Conservation (phyloP, 1,140 invertebrate genomes). For the Drosophila ambigua region DNA sequence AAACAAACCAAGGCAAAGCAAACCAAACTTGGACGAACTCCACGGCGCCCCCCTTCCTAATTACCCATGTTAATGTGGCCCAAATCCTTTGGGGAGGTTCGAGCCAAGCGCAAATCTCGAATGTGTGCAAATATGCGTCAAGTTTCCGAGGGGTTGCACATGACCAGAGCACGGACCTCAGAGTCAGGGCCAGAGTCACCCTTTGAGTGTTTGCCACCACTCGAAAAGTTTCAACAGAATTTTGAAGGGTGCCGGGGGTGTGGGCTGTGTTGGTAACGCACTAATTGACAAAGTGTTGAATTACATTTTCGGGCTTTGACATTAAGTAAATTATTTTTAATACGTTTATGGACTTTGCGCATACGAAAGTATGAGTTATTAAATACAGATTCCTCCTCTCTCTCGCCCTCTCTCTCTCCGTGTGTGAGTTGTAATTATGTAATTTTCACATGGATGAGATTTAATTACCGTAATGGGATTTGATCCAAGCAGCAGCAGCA, state of each 20-base stretch:
- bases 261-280: slow-evolving; percentile 9
- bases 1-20: slow-evolving; percentile 24
- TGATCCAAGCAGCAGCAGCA: slow-evolving; percentile 44
- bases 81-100: slow-evolving; percentile 59
- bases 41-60: slow-evolving; percentile 53
- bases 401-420: slow-evolving; percentile 14
- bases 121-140: slow-evolving; percentile 54
- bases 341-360: slow-evolving; percentile 78
- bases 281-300: slow-evolving; percentile 82
- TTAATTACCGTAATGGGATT: slow-evolving; percentile 84
- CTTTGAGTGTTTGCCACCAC: slow-evolving; percentile 58
- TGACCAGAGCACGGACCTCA: not conserved
- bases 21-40: slow-evolving; percentile 4
- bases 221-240: slow-evolving; percentile 29
- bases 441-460: slow-evolving; percentile 83
- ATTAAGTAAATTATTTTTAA: slow-evolving; percentile 84
- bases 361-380: slow-evolving; percentile 58
- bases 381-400: slow-evolving; percentile 13
- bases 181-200: slow-evolving; percentile 48
- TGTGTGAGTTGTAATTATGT: slow-evolving; percentile 74
- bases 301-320: slow-evolving; percentile 72
- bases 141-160: slow-evolving; percentile 22
- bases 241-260: not conserved
- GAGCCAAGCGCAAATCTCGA: slow-evolving; percentile 41
- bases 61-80: slow-evolving; percentile 71